Evolutionary conservation across 2,888 invertebrate genomes (phyloP).

Genomic region (Polydrusus pterygomalis): DNA sequence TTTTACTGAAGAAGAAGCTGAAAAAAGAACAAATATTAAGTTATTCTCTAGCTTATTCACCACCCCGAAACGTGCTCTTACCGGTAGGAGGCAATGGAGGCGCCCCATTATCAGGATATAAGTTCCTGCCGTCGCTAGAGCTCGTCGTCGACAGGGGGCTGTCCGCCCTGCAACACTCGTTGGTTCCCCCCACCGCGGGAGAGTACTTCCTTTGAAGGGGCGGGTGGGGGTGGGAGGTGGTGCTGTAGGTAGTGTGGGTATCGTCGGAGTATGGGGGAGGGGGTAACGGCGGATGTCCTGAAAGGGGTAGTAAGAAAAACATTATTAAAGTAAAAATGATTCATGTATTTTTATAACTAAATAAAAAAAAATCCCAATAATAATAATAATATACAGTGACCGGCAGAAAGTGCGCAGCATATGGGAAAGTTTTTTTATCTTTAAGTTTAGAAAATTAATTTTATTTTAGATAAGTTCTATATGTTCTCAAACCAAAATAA

Average conservation of each 20-base stretch:
- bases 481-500: no score
- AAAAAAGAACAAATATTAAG: no score
- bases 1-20: slow-evolving; percentile 77
- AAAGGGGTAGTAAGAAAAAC: neutral
- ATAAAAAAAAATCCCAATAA: no score
- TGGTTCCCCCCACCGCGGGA: slow-evolving; percentile 71
- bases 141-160: slow-evolving; percentile 72
- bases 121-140: slow-evolving; percentile 72
- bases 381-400: no score
- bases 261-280: slow-evolving; percentile 79
- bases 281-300: slow-evolving; percentile 78
- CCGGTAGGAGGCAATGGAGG: slow-evolving; percentile 73
- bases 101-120: slow-evolving; percentile 68
- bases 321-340: no score
- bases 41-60: no score
- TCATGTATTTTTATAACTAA: no score
- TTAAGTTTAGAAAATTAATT: no score
- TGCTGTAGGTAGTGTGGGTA: slow-evolving; percentile 66
- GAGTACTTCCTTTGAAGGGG: slow-evolving; percentile 84
- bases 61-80: slow-evolving; percentile 48
- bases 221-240: slow-evolving; percentile 75
- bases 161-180: slow-evolving; percentile 75
- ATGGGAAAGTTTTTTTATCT: no score
- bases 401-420: no score
- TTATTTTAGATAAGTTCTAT: no score